Evolutionary conservation across 1,140 invertebrate species (phyloP), one percentile per base, ranked within the genome.

Genomic region (Zaprionus ornatus): DNA sequence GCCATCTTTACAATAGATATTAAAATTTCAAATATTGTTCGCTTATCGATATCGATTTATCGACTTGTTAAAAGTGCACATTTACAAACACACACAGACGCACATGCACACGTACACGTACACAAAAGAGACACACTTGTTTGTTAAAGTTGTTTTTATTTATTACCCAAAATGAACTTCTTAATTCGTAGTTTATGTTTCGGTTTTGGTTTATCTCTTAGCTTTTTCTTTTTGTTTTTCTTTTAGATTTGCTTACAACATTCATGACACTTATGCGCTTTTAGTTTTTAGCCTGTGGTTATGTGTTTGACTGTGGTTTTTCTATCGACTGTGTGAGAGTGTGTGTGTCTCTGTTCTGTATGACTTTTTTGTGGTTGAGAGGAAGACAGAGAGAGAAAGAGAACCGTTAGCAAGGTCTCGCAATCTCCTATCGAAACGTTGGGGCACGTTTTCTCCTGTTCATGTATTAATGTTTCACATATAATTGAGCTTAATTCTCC

Each of bases 81-180:
- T 35, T n/a, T n/a, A n/a, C n/a, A n/a, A n/a, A 72, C 61, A 55
- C 59, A 52, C 71, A 84, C 54, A 79, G 45, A 70, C 60, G 56
- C 64, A 70, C 35, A 75, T 35, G 45, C 48, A 69, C 65, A 82
- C 67, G 70, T 35, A 75, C 61, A 63, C 68, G 42, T 13, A 66
- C 35, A 60, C 12, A 48, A 10, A 59, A 54, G 55, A 71, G 40
- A 68, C 13, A 37, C 42, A 19, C 19, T 35, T 73, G 75, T 74
- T 62, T 84, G 63, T 82, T 85, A 69, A 86, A 86, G 71, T 76
- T 85, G 56, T 82, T 77, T 85, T 81, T 85, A 77, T 87, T 87
- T 87, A 87, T 87, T 80, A 80, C 79, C 80, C 80, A 73, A 82
- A 88, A 80, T 88, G 80, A 88, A 87, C 83, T 77, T 69, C 73